Percentiles rank a stretch among this genome's conserved stretches.
Conservation (phyloP, 2,888 invertebrate genomes). For the Clepsis dumicolana region DNA sequence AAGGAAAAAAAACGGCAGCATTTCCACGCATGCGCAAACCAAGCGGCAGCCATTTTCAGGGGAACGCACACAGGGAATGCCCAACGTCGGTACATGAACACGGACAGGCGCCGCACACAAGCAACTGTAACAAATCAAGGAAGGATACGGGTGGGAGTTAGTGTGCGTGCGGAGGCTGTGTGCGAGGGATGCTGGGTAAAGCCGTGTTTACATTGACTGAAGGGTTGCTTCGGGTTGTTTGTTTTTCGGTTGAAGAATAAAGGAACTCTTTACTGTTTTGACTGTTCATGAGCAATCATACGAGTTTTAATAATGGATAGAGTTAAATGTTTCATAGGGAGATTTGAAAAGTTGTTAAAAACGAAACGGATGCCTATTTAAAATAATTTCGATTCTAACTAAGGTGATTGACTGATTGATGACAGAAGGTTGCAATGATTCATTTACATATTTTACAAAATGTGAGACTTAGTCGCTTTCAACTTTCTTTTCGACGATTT, state of each 20-base stretch:
- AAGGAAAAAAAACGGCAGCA: constrained; percentile 38
- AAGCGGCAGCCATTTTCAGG: constrained; percentile 80
- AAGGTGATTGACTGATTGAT: neutral
- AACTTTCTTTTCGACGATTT: too few species aligned
- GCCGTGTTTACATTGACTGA: constrained; percentile 57
- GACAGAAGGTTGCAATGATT: too few species aligned
- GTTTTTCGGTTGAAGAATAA: constrained; percentile 28
- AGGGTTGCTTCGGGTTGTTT: constrained; percentile 53
- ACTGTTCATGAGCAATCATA: constrained; percentile 22
- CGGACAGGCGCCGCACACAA: constrained; percentile 52
- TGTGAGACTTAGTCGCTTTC: too few species aligned
- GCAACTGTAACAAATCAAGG: constrained; percentile 63
- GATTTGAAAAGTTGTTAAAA: neutral
- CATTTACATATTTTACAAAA: too few species aligned
- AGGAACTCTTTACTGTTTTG: constrained; percentile 22
- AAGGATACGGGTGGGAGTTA: constrained; percentile 52
- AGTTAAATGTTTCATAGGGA: constrained; percentile 40
- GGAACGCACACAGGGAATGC: constrained; percentile 63
- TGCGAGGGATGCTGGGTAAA: constrained; percentile 75
- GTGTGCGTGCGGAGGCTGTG: constrained; percentile 56
- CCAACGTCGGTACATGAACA: constrained; percentile 45
- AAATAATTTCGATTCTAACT: neutral
- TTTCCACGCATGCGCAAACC: constrained; percentile 68
- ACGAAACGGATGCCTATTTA: neutral
- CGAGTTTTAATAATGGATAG: constrained; percentile 3